Evolutionary conservation across 2,113 vertebrate species (phyloP), one percentile per base, ranked within the genome.

Genomic region (Lipophrys pholis): DNA sequence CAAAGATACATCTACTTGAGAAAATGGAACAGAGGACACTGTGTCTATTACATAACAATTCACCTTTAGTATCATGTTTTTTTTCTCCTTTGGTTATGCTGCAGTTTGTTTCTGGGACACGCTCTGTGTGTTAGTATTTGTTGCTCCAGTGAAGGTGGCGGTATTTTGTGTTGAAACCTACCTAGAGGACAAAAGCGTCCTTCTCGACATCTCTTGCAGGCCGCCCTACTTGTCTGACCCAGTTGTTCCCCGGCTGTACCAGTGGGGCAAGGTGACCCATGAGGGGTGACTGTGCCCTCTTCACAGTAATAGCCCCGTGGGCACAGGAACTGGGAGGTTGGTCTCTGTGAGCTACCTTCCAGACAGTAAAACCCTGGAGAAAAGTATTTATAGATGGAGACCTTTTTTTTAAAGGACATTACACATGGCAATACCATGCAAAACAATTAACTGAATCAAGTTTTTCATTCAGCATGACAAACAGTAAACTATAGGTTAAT

Each of bases 131-230:
- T 58, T 1, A 58, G 54, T 56, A 50, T 74, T 48, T 76, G 35
- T 70, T 71, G 30, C 51, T 54, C 30, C 6, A 57, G 7, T 41
- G 43, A 78, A 69, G 36, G 69, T 58, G 41, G 8, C 64, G 35
- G 21, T 30, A 68, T 53, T 67, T 40, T 30, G 36, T 48, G 46
- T 17, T 53, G 62, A 81, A 54, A 55, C 73, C 83, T 89, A 94
- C 95, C 95, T 90, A 91, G 73, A 68, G 92, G 93, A 91, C 95
- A 95, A 81, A 91, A 95, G 52, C 93, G 92, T 73, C 95, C 95
- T 90, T 95, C 94, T 15, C 86, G 83, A 63, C 95, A 95, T 81
- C 93, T 92, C 82, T 86, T 94, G 74, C 95, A 95, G 63, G 91
- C 92, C 82, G 93, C 89, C 70, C 91, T 92, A 92, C 93, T 94